Evolutionary conservation across 2,113 vertebrate species (phyloP).

Genomic region (Dryoscopus gambensis): DNA sequence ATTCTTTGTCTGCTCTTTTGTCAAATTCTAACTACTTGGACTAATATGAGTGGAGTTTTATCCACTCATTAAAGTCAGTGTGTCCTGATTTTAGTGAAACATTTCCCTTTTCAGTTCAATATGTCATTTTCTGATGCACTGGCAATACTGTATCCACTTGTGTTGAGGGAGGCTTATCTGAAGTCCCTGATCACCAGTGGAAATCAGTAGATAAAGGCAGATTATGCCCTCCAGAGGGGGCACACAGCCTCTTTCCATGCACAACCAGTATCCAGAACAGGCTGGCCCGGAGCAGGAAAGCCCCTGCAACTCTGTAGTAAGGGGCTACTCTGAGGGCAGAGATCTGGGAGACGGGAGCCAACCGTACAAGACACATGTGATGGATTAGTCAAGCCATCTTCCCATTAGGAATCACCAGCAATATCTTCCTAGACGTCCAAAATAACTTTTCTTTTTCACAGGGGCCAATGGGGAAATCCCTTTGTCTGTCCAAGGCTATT

Average conservation of each 20-base stretch:
- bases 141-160: rapidly evolving
- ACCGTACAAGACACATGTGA: not conserved
- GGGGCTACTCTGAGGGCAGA: not conserved
- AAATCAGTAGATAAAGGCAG: not conserved
- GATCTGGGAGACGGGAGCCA: not conserved
- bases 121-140: not conserved
- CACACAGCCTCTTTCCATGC: not conserved
- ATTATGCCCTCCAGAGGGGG: not conserved
- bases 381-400: not conserved
- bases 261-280: not conserved
- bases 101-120: not conserved
- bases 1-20: not conserved
- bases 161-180: not conserved
- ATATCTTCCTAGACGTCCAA: not conserved
- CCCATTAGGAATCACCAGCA: not conserved
- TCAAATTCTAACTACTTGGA: not conserved
- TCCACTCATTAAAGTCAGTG: no score
- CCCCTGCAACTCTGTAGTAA: not conserved
- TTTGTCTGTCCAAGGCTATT: not conserved
- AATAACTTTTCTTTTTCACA: not conserved
- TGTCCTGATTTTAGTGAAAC: not conserved
- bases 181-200: not conserved
- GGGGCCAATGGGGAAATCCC: not conserved
- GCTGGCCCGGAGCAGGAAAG: not conserved
- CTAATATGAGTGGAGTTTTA: not conserved